Conservation (phyloP, 2,888 invertebrate genomes). For the Mechanitis mazaeus region DNA sequence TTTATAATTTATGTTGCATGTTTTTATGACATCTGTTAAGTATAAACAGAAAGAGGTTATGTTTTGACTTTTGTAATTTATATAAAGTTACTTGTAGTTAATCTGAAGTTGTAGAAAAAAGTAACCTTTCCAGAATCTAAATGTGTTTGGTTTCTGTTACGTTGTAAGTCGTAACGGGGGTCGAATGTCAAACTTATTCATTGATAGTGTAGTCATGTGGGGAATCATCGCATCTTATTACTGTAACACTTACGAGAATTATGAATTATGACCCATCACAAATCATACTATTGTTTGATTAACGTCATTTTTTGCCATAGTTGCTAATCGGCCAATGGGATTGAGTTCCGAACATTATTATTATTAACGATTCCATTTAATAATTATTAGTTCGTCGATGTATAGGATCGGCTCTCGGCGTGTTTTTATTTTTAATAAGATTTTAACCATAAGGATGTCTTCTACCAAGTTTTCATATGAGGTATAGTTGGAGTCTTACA, state of each 20-base stretch:
- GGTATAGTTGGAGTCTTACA: constrained; percentile 39
- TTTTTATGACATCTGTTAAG: too few relatives aligned
- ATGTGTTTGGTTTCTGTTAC: constrained; percentile 39
- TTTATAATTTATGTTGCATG: too few relatives aligned
- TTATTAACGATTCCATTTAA: constrained; percentile 9
- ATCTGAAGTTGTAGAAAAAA: constrained; percentile 24
- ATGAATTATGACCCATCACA: constrained; percentile 9
- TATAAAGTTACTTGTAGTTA: too few relatives aligned
- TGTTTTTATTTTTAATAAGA: constrained; percentile 44
- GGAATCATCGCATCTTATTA: constrained; percentile 11
- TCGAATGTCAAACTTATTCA: constrained; percentile 53
- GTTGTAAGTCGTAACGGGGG: constrained; percentile 40
- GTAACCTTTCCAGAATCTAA: neutral
- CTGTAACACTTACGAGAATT: constrained; percentile 1
- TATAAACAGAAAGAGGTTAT: too few relatives aligned
- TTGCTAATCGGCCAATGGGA: constrained; percentile 15
- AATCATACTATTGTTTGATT: constrained; percentile 7
- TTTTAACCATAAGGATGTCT: constrained; percentile 48
- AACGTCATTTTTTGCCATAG: constrained; percentile 27
- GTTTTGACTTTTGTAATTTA: too few relatives aligned
- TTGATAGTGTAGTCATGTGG: constrained; percentile 40
- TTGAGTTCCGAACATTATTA: constrained; percentile 9
- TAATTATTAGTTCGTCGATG: constrained; percentile 44
- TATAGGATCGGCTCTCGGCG: constrained; percentile 41
- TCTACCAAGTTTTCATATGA: constrained; percentile 53